phyloP scores from a whole-genome alignment of 1,140 invertebrate species.

The Cydia amplana region DNA sequence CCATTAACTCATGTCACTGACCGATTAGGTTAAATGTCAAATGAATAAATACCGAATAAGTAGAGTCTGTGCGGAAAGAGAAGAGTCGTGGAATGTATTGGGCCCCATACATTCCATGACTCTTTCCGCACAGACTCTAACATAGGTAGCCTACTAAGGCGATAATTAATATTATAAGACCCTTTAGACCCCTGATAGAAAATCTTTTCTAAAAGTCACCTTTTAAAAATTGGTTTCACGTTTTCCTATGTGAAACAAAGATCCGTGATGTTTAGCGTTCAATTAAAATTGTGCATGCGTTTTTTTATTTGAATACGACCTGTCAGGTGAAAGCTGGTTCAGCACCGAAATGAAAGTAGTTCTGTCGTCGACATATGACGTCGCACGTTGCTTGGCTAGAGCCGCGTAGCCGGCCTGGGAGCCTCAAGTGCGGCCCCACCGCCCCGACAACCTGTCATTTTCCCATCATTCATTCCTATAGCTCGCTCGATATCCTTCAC shows the following conservation, averaged over 20 bases:
- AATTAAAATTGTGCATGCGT: constrained; percentile 61
- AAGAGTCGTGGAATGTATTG: too few species aligned
- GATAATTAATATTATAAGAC: not conserved
- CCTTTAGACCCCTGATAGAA: not conserved
- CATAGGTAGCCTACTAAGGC: too few species aligned
- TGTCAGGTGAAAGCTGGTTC: constrained; percentile 65
- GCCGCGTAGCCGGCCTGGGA: constrained; percentile 33
- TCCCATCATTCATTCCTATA: constrained; percentile 69
- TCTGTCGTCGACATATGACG: constrained; percentile 57
- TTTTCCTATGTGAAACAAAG: constrained; percentile 10
- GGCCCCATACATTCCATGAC: too few species aligned
- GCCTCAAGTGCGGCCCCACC: constrained; percentile 42
- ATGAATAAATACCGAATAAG: not conserved
- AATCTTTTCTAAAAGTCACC: not conserved
- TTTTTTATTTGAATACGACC: constrained; percentile 63
- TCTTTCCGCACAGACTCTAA: too few species aligned
- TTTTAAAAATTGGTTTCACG: not conserved
- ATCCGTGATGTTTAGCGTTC: constrained; percentile 35
- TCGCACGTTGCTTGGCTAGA: constrained; percentile 41
- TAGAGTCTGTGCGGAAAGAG: too few species aligned
- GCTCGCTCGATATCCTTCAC: constrained; percentile 48
- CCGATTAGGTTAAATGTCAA: constrained; percentile 29
- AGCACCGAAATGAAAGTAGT: constrained; percentile 75
- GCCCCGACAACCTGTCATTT: constrained; percentile 59
- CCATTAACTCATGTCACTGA: constrained; percentile 21